Percentiles rank a stretch among this genome's conserved stretches.
Evolutionary conservation across 2,113 vertebrate genomes (phyloP).

Genomic region (Rhagologus leucostigma): DNA sequence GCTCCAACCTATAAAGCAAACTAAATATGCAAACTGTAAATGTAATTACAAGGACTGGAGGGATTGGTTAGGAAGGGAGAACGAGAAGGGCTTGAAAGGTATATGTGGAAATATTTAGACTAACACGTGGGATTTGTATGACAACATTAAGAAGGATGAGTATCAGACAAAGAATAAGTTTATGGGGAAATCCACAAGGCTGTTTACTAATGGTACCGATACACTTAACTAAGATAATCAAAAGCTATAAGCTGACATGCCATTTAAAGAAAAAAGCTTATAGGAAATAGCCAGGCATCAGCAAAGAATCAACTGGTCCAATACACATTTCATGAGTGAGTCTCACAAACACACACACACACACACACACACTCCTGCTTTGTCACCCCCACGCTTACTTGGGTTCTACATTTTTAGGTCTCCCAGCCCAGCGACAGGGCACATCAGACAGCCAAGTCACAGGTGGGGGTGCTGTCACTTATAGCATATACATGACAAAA

Average conservation of each 20-base stretch:
- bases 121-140: neutral
- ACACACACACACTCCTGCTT: neutral
- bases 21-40: neutral
- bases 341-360: neutral
- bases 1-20: neutral
- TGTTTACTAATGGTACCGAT: neutral
- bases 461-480: neutral
- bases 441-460: neutral
- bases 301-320: neutral
- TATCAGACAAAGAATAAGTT: neutral
- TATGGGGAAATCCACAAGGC: neutral
- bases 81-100: neutral
- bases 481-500: rapidly evolving
- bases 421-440: neutral
- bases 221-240: neutral
- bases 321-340: neutral
- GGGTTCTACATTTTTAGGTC: neutral
- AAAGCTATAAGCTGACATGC: neutral
- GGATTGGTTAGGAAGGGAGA: neutral
- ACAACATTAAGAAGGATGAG: neutral
- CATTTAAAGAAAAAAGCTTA: neutral
- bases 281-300: neutral
- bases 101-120: slow-evolving; percentile 21
- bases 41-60: neutral
- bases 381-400: neutral